These are phyloP conservation scores for Sarcophaga caerulescens DNA, from an alignment of 2,888 invertebrate genomes.

Conservation along the genomic window DNA sequence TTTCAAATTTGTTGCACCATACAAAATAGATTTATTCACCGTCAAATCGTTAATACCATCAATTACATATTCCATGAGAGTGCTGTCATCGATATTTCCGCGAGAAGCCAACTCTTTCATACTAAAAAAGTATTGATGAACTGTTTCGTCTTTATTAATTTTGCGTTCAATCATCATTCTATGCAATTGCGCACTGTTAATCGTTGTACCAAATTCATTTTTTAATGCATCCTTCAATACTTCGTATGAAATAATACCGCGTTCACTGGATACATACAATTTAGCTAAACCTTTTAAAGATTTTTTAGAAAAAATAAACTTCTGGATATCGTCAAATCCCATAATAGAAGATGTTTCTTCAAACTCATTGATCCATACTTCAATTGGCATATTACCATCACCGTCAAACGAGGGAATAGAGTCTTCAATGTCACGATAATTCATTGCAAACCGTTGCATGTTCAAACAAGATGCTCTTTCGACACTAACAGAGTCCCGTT, in stretches of 20 bases:
- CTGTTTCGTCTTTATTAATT: constrained; percentile 74
- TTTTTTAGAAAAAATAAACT: too few species aligned
- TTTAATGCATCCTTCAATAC: constrained; percentile 15
- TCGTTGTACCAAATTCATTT: background rate
- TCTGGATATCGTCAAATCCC: constrained; percentile 50
- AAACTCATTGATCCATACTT: constrained; percentile 51
- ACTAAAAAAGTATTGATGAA: constrained; percentile 75
- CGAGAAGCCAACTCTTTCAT: constrained; percentile 78
- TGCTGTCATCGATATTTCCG: constrained; percentile 41
- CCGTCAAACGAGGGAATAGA: constrained; percentile 56
- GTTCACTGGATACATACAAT: constrained; percentile 17
- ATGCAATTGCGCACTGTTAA: constrained; percentile 62
- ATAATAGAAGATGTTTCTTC: constrained; percentile 49
- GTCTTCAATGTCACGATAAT: constrained; percentile 50
- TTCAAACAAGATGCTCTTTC: background rate
- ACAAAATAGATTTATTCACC: too few species aligned
- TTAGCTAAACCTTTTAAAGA: too few species aligned
- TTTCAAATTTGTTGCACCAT: constrained; percentile 18
- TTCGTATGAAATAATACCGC: constrained; percentile 21
- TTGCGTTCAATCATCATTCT: constrained; percentile 68
- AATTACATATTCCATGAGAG: too few species aligned
- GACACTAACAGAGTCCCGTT: background rate
- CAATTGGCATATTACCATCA: constrained; percentile 22
- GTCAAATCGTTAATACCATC: too few species aligned
- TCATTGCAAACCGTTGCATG: constrained; percentile 18